Evolutionary conservation across 1,140 invertebrate species (phyloP), one percentile per base, ranked within the genome.

Genomic region (honey bee (Apis mellifera)): DNA sequence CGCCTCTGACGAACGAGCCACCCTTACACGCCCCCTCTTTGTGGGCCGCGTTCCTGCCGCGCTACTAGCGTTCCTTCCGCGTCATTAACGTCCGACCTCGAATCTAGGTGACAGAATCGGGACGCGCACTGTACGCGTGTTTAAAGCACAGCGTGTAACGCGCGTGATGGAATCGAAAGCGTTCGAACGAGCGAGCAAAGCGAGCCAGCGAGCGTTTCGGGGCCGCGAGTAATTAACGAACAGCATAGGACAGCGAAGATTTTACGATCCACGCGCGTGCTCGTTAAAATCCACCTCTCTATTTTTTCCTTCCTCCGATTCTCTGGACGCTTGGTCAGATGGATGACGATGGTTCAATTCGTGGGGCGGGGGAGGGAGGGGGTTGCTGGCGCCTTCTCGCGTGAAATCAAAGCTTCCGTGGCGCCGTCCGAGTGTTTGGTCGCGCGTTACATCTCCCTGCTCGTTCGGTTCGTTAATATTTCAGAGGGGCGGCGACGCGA

Each of bases 201-300:
- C 69, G 9, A 65, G 15, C 26, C 21, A 57, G 17, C 2, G 17
- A 21, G 66, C 66, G 83, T 50, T 71, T 59, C 70, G 78, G 82
- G 73, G 69, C 80, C 69, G 78, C 68, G 62, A 82, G 84, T 86
- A 86, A 86, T 86, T 86, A 86, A 86, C 84, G 79, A 86, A 79
- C 57, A 19, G n/a, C 64, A 15, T 42, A 32, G 69, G 54, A 77
- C 69, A 82, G 78, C 69, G 72, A 86, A 86, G 75, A 78, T 86
- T 86, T 78, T 83, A 86, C 80, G 78, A 80, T 50, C 50, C 19
- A 42, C 72, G n/a, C 26, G 26, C 19, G 54, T 59, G 57, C 76
- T 86, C 79, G 75, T 86, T 86, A 86, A 83, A 86, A 86, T 65
- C 54, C 42, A 0, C 21, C 48, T 2, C 32, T 32, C 65, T 13